Conservation (phyloP, 2,797 vertebrate species). For the Chelon auratus region DNA sequence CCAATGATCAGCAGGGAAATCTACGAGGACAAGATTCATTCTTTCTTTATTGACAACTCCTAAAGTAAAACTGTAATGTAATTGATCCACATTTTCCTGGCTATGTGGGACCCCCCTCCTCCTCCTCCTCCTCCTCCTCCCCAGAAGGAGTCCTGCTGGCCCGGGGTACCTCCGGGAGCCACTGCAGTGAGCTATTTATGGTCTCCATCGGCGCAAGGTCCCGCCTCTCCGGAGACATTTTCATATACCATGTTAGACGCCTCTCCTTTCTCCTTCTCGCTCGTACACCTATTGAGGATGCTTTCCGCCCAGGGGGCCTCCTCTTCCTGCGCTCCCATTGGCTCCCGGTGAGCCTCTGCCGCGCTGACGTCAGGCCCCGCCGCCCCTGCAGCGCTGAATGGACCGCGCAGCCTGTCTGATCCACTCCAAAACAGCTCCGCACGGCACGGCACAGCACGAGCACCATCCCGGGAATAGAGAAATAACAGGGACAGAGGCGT, state of each 20-base stretch:
- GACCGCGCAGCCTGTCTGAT: slow-evolving; percentile 88
- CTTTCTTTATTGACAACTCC: neutral
- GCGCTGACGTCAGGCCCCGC: slow-evolving; percentile 90
- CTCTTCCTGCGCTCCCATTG: slow-evolving; percentile 77
- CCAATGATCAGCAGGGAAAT: neutral
- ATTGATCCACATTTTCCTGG: slow-evolving; percentile 11
- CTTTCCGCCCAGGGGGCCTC: slow-evolving; percentile 57
- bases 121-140: neutral
- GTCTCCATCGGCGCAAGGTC: slow-evolving; percentile 60
- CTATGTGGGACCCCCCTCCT: neutral
- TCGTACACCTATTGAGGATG: slow-evolving; percentile 59
- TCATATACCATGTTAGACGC: slow-evolving; percentile 51
- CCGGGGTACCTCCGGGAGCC: slow-evolving; percentile 60
- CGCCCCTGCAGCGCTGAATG: slow-evolving; percentile 95
- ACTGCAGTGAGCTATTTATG: slow-evolving; percentile 83
- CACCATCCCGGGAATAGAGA: slow-evolving; percentile 67
- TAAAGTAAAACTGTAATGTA: slow-evolving; percentile 29
- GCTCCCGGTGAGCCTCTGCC: slow-evolving; percentile 80
- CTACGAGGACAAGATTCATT: neutral
- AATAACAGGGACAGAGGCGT: slow-evolving; percentile 51
- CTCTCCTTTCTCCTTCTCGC: slow-evolving; percentile 25
- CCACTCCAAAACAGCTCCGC: slow-evolving; percentile 84
- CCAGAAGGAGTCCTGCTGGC: slow-evolving; percentile 42
- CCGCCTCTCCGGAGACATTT: slow-evolving; percentile 79
- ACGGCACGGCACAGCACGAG: slow-evolving; percentile 74